Base-by-base conservation (phyloP, 2,113 vertebrate species). In the Actenoides hombroni region DNA sequence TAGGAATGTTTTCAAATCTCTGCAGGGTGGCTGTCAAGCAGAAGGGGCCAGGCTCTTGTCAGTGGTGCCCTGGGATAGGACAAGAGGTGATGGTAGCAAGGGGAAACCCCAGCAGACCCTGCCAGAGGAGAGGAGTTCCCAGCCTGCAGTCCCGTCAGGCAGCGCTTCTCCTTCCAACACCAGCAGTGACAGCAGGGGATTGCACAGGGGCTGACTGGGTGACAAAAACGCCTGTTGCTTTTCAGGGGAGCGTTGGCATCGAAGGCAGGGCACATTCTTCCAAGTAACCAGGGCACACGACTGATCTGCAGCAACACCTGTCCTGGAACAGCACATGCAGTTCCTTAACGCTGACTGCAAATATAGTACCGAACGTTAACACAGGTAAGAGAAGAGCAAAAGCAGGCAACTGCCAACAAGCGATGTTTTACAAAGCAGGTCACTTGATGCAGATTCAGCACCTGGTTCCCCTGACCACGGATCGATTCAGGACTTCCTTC, bases 221-320 rank as follows among this genome's bases (percentile, higher is more conserved):
- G 24, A 48, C 19, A 60, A 33, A 80, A 61, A 6, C 15, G n/a
- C 4, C 4, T 2, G 5, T 5, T 63, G 17, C 39, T 87, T 60
- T 69, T 42, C 28, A 7, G 39, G 2, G n/a, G 7, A 35, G 28
- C 3, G 59, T 2, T 59, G 20, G 83, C 83, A 54, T 16, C 14
- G 48, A 44, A 75, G 26, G 21, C 6, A 11, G 4, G 11, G 9
- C 31, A 13, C 23, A 1, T 29, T 48, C 14, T 28, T 25, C 39
- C n/a, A 63, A 11, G 16, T 18, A 64, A 78, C 5, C 18, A 39
- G 8, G 33, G 35, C 35, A 71, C 19, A 40, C 0, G 0, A 24
- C 21, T 21, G 5, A 49, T 6, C 5, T 48, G 57, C 70, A 48
- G 76, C 48, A 54, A 35, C 2, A 1, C 16, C 70, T 8, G 5